Conservation (phyloP, 2,888 invertebrate genomes). For the Ashinkailepas kermadecensis region DNA sequence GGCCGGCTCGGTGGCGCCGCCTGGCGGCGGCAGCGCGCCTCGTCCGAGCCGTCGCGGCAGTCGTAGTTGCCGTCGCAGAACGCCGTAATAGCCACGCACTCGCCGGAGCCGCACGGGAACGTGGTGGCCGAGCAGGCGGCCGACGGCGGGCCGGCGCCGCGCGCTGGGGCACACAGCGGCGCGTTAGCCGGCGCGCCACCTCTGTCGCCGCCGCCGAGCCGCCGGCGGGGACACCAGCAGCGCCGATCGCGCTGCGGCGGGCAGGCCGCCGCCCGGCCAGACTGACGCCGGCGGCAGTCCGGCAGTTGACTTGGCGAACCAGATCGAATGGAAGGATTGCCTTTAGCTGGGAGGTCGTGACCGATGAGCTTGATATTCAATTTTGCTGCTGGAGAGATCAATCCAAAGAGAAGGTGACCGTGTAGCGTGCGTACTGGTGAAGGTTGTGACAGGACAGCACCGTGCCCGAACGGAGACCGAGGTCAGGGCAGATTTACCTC, state of each 20-base stretch:
- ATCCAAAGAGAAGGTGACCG: too few relatives aligned
- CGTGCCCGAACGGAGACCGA: too few relatives aligned
- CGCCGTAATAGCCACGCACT: slow-evolving; percentile 52
- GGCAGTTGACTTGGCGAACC: not conserved
- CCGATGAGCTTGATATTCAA: not conserved
- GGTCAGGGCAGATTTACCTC: too few relatives aligned
- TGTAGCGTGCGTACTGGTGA: too few relatives aligned
- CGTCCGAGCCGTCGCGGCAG: slow-evolving; percentile 59
- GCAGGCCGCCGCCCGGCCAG: not conserved
- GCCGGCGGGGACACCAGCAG: too few relatives aligned
- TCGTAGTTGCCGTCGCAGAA: slow-evolving; percentile 55
- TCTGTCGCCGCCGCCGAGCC: not conserved
- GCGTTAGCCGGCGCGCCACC: too few relatives aligned
- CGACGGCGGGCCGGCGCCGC: not conserved
- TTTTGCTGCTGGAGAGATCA: too few relatives aligned
- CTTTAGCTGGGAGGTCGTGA: not conserved
- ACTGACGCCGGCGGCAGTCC: not conserved
- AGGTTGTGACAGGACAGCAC: too few relatives aligned
- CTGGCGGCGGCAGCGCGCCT: slow-evolving; percentile 38
- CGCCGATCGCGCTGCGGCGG: too few relatives aligned
- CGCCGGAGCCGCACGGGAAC: slow-evolving; percentile 41
- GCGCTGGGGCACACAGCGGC: not conserved
- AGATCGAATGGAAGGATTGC: not conserved
- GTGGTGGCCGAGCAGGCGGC: not conserved
- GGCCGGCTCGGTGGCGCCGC: not conserved